A percentile compares a stretch with the other conserved stretches of the same genome.
Conservation (phyloP, 2,113 vertebrate genomes). For the Oceanodroma tethys region DNA sequence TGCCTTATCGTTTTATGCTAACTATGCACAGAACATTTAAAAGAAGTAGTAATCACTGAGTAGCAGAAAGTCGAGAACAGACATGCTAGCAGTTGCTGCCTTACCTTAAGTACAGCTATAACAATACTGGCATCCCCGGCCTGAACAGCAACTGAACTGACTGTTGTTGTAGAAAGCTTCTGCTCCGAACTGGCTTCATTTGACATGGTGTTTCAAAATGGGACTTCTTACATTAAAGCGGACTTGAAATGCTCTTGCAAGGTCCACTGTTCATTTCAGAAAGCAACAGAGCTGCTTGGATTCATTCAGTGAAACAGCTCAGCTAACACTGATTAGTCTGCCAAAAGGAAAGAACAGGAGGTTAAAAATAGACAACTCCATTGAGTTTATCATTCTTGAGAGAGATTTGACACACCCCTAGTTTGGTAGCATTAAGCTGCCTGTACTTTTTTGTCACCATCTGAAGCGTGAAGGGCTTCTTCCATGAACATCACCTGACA, state of each 20-base stretch:
- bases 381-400: conserved; percentile 83
- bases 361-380: conserved; percentile 89
- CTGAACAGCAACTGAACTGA: conserved; percentile 85
- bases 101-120: conserved; percentile 85
- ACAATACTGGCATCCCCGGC: conserved; percentile 81
- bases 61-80: not conserved
- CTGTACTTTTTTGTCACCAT: conserved; percentile 68
- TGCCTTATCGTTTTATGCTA: not conserved
- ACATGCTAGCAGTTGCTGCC: not conserved
- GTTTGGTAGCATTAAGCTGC: conserved; percentile 72
- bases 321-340: conserved; percentile 69
- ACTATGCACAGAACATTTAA: not conserved
- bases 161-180: conserved; percentile 76
- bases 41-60: not conserved
- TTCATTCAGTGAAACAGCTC: conserved; percentile 73
- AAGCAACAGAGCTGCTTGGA: conserved; percentile 15
- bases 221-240: not conserved
- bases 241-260: not conserved
- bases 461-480: conserved; percentile 53
- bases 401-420: conserved; percentile 81
- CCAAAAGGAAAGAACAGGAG: conserved; percentile 80
- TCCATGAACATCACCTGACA: conserved; percentile 43
- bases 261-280: conserved; percentile 34
- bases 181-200: conserved; percentile 43
- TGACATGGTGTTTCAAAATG: conserved; percentile 67